Percentiles rank a stretch among this genome's conserved stretches.
phyloP scores from a whole-genome alignment of 92 coral and sea anemone genomes.

The Zoanthus sansibaricus region DNA sequence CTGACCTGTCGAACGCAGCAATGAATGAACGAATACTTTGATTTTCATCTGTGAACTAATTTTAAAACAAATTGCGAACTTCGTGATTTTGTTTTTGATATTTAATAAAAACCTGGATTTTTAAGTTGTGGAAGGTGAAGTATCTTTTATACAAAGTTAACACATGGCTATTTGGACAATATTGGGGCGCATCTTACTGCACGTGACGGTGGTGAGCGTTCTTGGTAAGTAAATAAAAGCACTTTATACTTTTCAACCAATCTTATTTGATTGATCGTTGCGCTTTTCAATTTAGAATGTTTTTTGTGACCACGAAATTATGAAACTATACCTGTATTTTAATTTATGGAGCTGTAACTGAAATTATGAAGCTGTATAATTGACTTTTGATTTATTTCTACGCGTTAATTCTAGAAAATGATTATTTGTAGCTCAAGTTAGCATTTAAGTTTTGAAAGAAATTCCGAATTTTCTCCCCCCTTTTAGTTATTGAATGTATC shows the following conservation, averaged over 20 bases:
- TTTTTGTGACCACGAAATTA: background rate
- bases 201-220: slow-evolving; percentile 7
- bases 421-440: no score
- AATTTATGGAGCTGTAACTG: no score
- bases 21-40: background rate
- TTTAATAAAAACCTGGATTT: background rate
- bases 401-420: no score
- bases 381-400: no score
- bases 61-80: background rate
- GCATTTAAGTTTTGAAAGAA: no score
- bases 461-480: no score
- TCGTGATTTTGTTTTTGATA: background rate
- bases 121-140: background rate
- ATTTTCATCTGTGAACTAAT: background rate
- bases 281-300: no score
- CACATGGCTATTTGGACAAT: background rate
- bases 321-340: background rate
- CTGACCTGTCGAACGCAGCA: slow-evolving; percentile 25
- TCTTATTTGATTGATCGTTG: no score
- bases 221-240: slow-evolving; percentile 26
- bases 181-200: slow-evolving; percentile 23
- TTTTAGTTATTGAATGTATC: no score
- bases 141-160: background rate
- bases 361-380: no score
- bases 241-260: background rate